These are phyloP conservation scores for Acronicta alni DNA, from an alignment of 2,888 invertebrate species.

Conservation along the genomic window DNA sequence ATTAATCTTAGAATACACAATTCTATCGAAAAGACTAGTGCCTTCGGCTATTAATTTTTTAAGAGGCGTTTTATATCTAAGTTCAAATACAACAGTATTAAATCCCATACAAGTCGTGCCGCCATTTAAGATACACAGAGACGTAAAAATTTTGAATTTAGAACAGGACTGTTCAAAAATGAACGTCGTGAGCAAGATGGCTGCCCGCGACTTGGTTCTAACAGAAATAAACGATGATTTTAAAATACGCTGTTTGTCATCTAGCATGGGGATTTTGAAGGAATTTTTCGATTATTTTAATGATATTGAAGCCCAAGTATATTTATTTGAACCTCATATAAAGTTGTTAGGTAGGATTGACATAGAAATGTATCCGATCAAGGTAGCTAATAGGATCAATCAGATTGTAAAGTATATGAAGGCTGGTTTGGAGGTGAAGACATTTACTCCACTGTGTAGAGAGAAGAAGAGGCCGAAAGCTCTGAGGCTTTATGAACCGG, in stretches of 20 bases:
- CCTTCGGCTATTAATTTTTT: conserved; percentile 95
- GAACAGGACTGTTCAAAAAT: conserved; percentile 82
- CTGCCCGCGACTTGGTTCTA: conserved; percentile 87
- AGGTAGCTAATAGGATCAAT: conserved; percentile 82
- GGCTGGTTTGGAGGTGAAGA: conserved; percentile 85
- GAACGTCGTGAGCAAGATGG: conserved; percentile 80
- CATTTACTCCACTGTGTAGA: conserved; percentile 88
- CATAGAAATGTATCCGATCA: conserved; percentile 90
- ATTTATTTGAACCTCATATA: conserved; percentile 88
- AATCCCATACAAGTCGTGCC: conserved; percentile 91
- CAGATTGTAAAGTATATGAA: conserved; percentile 83
- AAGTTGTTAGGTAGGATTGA: conserved; percentile 89
- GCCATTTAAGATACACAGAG: conserved; percentile 90
- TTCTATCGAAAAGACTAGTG: conserved; percentile 93
- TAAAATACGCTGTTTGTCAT: conserved; percentile 90
- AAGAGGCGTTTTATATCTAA: conserved; percentile 92
- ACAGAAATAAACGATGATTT: conserved; percentile 89
- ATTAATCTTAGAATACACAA: conserved; percentile 93
- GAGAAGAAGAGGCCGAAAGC: conserved; percentile 94
- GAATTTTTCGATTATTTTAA: conserved; percentile 89
- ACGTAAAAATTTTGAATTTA: conserved; percentile 89
- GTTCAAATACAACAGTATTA: conserved; percentile 90
- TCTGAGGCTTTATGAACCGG: conserved; percentile 95
- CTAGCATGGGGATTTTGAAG: conserved; percentile 87
- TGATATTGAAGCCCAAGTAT: conserved; percentile 78